phyloP scores from a whole-genome alignment of 1,140 invertebrate genomes.

The Babylonia areolata region DNA sequence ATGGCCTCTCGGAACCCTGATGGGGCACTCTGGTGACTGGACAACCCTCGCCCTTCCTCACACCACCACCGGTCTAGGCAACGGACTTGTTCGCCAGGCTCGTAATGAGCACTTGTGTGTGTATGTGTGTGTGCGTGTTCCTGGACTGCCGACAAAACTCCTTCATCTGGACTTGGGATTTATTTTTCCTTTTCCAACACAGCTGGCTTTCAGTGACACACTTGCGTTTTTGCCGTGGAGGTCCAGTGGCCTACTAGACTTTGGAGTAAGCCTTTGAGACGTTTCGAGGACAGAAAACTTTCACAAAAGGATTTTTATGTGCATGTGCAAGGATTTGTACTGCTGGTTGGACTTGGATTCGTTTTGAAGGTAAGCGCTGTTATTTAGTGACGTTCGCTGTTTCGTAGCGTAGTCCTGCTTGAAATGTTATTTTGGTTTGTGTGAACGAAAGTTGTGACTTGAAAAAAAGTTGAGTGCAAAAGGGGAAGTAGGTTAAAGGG shows the following conservation, averaged over 20 bases:
- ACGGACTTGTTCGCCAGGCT: no score
- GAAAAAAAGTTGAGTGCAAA: background rate
- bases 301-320: background rate
- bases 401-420: background rate
- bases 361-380: background rate
- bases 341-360: background rate
- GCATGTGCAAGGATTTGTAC: background rate
- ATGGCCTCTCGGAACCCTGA: background rate
- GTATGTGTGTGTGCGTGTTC: no score
- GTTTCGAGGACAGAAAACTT: background rate
- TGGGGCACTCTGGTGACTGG: background rate
- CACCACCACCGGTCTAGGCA: no score
- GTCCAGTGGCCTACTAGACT: background rate
- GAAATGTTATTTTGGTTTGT: background rate
- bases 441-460: background rate
- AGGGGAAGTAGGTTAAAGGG: background rate
- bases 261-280: background rate
- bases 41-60: background rate
- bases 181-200: background rate
- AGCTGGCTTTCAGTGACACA: background rate
- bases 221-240: background rate
- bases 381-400: background rate
- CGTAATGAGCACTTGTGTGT: no score
- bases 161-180: background rate
- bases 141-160: background rate